Conservation (phyloP, 2,888 invertebrate species). For the Teleiodes luculella region DNA sequence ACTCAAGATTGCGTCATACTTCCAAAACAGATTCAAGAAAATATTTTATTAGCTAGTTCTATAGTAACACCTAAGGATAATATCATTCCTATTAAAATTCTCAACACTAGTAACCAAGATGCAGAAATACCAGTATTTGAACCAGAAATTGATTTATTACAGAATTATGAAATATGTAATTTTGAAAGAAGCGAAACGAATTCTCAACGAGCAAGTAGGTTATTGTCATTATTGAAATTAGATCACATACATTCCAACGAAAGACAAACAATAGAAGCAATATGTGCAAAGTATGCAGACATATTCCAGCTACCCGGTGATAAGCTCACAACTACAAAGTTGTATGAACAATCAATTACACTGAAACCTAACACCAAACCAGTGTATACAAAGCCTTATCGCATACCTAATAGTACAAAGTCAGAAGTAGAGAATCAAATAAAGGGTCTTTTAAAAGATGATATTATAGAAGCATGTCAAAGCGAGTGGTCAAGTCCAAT, state of each 20-base stretch:
- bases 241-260: neutral
- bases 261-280: neutral
- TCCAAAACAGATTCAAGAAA: neutral
- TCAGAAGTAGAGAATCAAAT: neutral
- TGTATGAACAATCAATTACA: neutral
- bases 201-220: neutral
- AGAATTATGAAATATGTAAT: neutral
- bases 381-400: conserved; percentile 9
- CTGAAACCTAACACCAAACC: conserved; percentile 3
- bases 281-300: conserved; percentile 1
- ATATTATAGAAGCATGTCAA: conserved; percentile 4
- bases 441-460: neutral
- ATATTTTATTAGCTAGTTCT: neutral
- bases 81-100: neutral
- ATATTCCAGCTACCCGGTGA: neutral
- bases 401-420: conserved; percentile 3
- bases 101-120: neutral
- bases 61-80: neutral
- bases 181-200: neutral
- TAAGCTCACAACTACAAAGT: neutral
- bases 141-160: neutral
- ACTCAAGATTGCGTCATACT: neutral
- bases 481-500: conserved; percentile 13
- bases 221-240: neutral
- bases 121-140: neutral